Evolutionary conservation across 2,113 vertebrate species (phyloP), one percentile per base, ranked within the genome.

Genomic region (Lepidothrix coronata): DNA sequence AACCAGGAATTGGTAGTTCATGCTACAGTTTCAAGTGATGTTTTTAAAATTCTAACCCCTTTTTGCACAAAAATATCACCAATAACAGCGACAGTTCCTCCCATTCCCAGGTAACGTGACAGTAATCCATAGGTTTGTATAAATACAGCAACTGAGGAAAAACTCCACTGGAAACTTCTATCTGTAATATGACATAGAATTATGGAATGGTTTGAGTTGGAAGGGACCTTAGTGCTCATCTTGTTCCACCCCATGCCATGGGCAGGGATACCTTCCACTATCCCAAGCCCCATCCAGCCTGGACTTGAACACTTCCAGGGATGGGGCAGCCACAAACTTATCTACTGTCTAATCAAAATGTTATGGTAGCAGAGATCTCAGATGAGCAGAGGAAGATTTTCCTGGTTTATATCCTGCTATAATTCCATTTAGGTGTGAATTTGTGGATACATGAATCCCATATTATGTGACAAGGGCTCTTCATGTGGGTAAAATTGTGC

Each of bases 71-170:
- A 65, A 65, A 48, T 9, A 1, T 19, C 27, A 12, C 44, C 71
- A 19, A 0, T 19, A 19, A 7, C 16, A 31, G 20, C 4, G 5
- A 11, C 2, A 4, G 15, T 67, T 89, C 68, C 46, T 44, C 59
- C 73, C 16, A 19, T 20, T 51, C 66, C 48, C 39, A 0, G 8
- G 54, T 30, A 54, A 8, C 0, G 0, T 6, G 1, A 18, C 39
- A 5, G 23, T 12, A 14, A 51, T 30, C 49, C 28, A 20, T 7
- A 3, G 39, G 11, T 72, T 74, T 67, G 5, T 51, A 37, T 22
- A 41, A 73, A 85, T 8, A 37, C 9, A 49, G 18, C 7, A 49
- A 54, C 8, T 8, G 43, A 68, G 58, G 58, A 7, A 54, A 66
- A 93, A 21, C 31, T 72, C 62, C 44, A 9, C 43, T 25, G 11